phyloP scores from a whole-genome alignment of 2,888 invertebrate species.

The Drosophila maculinotata region DNA sequence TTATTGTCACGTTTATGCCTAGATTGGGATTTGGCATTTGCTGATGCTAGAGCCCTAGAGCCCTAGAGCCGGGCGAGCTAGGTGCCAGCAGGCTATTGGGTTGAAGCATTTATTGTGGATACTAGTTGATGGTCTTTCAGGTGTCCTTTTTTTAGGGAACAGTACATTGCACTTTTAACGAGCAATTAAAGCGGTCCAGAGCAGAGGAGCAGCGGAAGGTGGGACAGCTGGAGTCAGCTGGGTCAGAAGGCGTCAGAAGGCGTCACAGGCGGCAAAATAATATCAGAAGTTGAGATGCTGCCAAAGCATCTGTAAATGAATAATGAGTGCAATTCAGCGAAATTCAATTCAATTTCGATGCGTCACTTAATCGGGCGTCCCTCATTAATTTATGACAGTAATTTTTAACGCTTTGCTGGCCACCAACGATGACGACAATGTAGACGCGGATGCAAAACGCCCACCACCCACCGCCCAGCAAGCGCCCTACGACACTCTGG shows the following conservation, averaged over 20 bases:
- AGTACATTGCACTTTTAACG: slow-evolving; percentile 51
- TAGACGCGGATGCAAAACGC: slow-evolving; percentile 6
- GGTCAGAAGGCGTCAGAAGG: too few species aligned
- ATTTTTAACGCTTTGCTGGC: slow-evolving; percentile 80
- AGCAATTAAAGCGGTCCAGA: slow-evolving; percentile 49
- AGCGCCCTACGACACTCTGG: too few species aligned
- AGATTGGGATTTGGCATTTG: slow-evolving; percentile 73
- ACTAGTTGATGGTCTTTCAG: slow-evolving; percentile 5
- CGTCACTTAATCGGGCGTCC: slow-evolving; percentile 63
- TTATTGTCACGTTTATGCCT: slow-evolving; percentile 81
- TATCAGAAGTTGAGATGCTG: slow-evolving; percentile 16
- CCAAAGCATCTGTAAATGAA: slow-evolving; percentile 72
- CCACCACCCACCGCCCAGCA: not conserved
- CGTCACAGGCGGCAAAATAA: too few species aligned
- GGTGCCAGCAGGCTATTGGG: slow-evolving; percentile 2
- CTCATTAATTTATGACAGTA: slow-evolving; percentile 82
- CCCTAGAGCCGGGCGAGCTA: too few species aligned
- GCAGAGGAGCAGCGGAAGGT: not conserved
- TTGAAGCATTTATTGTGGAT: slow-evolving; percentile 4
- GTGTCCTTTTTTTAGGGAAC: slow-evolving; percentile 21
- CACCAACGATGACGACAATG: slow-evolving; percentile 25
- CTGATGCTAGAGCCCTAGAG: slow-evolving; percentile 9
- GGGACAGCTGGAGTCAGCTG: not conserved
- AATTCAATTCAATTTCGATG: slow-evolving; percentile 78
- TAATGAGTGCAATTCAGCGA: slow-evolving; percentile 81